Conservation (phyloP, 1,140 invertebrate species). For the Triops longicaudatus region DNA sequence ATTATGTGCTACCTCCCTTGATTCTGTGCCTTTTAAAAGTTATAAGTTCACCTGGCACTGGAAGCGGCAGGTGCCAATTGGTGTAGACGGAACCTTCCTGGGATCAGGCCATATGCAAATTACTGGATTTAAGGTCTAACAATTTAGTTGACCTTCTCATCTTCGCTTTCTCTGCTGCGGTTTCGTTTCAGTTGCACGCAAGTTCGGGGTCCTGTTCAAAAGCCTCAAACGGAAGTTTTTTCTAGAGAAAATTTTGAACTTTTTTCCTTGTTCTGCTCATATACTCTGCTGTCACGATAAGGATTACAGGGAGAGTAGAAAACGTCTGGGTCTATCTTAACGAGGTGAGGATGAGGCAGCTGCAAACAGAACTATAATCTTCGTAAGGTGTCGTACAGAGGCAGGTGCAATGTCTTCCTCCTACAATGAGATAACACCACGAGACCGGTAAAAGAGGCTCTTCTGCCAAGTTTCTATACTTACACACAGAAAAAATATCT, state of each 20-base stretch:
- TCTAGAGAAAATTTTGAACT: neutral
- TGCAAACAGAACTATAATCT: neutral
- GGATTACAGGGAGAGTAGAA: neutral
- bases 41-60: neutral
- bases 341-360: conserved; percentile 4
- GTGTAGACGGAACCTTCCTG: neutral
- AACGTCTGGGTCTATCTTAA: neutral
- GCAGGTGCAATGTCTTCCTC: neutral
- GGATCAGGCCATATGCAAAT: neutral
- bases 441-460: neutral
- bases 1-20: neutral
- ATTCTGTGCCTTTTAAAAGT: neutral
- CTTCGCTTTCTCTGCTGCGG: conserved; percentile 1
- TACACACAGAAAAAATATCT: neutral
- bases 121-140: neutral
- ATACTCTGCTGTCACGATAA: neutral
- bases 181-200: neutral
- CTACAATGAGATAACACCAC: neutral
- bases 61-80: conserved; percentile 3
- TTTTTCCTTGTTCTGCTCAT: neutral
- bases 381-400: neutral
- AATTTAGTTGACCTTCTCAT: neutral
- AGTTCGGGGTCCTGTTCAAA: neutral
- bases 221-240: neutral
- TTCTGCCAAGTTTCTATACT: neutral